A percentile compares a stretch with the other conserved stretches of the same genome.
Evolutionary conservation across 1,140 invertebrate genomes (phyloP).

Genomic region (Drosophila biarmipes): DNA sequence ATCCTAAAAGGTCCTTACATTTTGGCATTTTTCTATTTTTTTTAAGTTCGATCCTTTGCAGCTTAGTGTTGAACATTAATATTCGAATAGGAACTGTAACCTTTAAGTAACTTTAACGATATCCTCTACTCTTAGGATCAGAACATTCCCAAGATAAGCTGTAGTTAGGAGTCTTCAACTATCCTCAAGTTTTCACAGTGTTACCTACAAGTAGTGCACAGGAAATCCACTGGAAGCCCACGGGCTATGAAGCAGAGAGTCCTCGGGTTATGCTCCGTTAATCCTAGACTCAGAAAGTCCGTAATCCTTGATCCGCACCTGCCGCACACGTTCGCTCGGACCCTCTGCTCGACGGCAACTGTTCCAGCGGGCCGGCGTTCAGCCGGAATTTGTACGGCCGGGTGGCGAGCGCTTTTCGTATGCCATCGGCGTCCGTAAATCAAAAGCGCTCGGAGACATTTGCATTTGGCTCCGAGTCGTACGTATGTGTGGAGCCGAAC

Average conservation of each 20-base stretch:
- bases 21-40: too few species aligned
- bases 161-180: too few species aligned
- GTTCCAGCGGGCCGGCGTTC: slow-evolving; percentile 10
- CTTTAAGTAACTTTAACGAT: too few species aligned
- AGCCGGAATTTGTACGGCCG: slow-evolving; percentile 41
- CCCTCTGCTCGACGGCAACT: slow-evolving; percentile 33
- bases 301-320: not conserved
- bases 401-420: slow-evolving; percentile 23
- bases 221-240: not conserved
- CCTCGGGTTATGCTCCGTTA: not conserved
- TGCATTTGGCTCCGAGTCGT: slow-evolving; percentile 23
- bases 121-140: too few species aligned
- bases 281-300: not conserved
- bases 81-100: too few species aligned
- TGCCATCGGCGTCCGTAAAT: slow-evolving; percentile 40
- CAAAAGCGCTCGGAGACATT: slow-evolving; percentile 27
- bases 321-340: slow-evolving; percentile 15
- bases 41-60: too few species aligned
- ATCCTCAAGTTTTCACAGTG: too few species aligned
- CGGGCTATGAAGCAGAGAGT: not conserved
- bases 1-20: too few species aligned
- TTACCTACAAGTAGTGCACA: not conserved
- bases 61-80: too few species aligned
- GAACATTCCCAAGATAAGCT: too few species aligned
- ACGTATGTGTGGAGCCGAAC: not conserved